Evolutionary conservation across 2,888 invertebrate genomes (phyloP), one percentile per base, ranked within the genome.

Genomic region (Cheilosia pagana): DNA sequence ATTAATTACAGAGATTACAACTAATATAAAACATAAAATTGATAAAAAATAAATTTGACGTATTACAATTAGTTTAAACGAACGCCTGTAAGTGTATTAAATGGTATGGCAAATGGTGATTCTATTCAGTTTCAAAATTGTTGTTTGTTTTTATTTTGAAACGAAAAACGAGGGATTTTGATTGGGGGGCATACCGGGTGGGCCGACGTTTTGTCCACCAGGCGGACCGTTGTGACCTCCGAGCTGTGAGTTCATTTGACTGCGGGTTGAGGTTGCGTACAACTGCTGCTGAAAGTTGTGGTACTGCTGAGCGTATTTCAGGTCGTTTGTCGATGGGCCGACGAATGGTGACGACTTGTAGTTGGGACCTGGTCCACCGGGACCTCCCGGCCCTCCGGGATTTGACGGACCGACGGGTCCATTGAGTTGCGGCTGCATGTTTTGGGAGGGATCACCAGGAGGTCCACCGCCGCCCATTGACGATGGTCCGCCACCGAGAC

Each of bases 211-310:
- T 25, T 88, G 88, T 3, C 88, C 87, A 87, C 89, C 89, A 14
- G 89, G 87, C 21, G 89, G 87, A 68, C 89, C 88, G 39, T 87
- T 88, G n/a, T 87, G 81, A 10, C 87, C 85, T 2, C 87, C 87
- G 39, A 79, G 86, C 74, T 85, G 88, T 74, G 87, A 90, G 89
- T 79, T 89, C 87, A 92, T 92, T 88, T 94, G 94, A 90, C 94
- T 94, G 87, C 95, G 93, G 48, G 96, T 95, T 87, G 95, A 95
- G 10, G 98, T 98, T 85, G 98, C 98, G 92, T 98, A 98, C 88
- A 98, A 93, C 92, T 98, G 98, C 92, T 98, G 98, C 91, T 98
- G 98, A 93, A 98, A 98, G 93, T 98, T 97, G 92, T 98, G 98
- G 93, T 96, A 98, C 93, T 98, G 98, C 92, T 97, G 97, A 89